phyloP scores from a whole-genome alignment of 2,113 vertebrate species.

The Chloebia gouldiae region DNA sequence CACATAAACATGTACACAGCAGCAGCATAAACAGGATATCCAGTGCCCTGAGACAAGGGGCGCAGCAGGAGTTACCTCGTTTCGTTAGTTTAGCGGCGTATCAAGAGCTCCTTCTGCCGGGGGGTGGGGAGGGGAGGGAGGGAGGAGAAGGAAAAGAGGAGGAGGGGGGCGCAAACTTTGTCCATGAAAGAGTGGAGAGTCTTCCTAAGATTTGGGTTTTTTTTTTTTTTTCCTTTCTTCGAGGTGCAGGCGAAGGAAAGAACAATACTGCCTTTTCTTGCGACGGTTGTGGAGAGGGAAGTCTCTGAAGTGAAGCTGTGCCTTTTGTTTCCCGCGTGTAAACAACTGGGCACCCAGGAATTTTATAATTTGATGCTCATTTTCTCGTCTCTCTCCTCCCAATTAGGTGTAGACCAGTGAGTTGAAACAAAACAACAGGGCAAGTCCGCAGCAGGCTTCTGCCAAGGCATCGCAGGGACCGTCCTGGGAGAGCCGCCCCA shows the following conservation, averaged over 20 bases:
- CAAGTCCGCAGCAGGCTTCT: background rate
- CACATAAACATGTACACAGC: conserved; percentile 28
- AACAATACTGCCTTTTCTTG: background rate
- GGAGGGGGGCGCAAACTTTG: background rate
- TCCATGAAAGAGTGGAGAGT: background rate
- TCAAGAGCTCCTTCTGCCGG: conserved; percentile 16
- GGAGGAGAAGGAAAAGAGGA: background rate
- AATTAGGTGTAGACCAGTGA: conserved; percentile 32
- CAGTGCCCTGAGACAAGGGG: conserved; percentile 20
- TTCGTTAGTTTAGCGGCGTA: conserved; percentile 28
- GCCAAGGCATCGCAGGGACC: background rate
- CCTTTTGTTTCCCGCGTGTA: conserved; percentile 15
- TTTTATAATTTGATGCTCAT: conserved; percentile 22
- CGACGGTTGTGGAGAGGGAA: background rate
- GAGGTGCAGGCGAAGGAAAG: background rate
- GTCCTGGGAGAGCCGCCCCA: background rate
- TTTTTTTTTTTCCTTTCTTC: background rate
- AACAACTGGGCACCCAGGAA: conserved; percentile 23
- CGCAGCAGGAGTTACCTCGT: conserved; percentile 43
- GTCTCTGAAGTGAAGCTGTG: background rate
- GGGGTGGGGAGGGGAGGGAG: background rate
- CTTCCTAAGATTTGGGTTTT: background rate
- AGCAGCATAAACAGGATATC: conserved; percentile 27
- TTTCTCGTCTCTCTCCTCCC: conserved; percentile 17
- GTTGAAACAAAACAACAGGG: conserved; percentile 22